Percentiles rank a stretch among this genome's conserved stretches.
Evolutionary conservation across 1,140 invertebrate species (phyloP).

Genomic region (Drosophila fuyamai): DNA sequence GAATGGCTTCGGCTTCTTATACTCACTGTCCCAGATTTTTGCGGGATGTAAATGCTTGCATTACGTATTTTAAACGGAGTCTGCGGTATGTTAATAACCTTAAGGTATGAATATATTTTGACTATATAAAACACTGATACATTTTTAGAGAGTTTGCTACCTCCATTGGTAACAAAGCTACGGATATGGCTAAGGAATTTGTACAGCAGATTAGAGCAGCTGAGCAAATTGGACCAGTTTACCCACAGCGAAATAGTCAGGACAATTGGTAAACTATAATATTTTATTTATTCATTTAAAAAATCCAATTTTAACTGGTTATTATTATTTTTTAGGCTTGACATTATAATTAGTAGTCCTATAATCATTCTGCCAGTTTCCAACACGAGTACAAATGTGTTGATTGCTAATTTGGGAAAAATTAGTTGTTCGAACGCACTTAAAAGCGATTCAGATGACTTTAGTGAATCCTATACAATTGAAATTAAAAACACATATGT

Average conservation of each 20-base stretch:
- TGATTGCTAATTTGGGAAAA: constrained; percentile 96
- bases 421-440: constrained; percentile 88
- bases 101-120: no score
- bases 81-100: constrained; percentile 77
- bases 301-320: background rate
- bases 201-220: constrained; percentile 88
- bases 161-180: constrained; percentile 94
- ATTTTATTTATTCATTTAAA: no score
- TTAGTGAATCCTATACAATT: constrained; percentile 64
- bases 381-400: constrained; percentile 91
- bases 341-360: constrained; percentile 94
- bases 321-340: constrained; percentile 83
- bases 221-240: constrained; percentile 43
- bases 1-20: constrained; percentile 97
- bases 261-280: constrained; percentile 44
- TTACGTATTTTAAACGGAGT: constrained; percentile 89
- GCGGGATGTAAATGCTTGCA: constrained; percentile 93
- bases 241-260: constrained; percentile 38
- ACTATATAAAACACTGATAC: background rate
- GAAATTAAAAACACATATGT: constrained; percentile 95
- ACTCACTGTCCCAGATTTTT: constrained; percentile 95
- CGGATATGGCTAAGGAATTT: constrained; percentile 96
- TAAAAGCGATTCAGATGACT: constrained; percentile 16
- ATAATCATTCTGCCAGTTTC: constrained; percentile 94
- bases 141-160: constrained; percentile 90